Base-by-base conservation (phyloP, 2,888 invertebrate species). In the Hofmannophila pseudospretella region DNA sequence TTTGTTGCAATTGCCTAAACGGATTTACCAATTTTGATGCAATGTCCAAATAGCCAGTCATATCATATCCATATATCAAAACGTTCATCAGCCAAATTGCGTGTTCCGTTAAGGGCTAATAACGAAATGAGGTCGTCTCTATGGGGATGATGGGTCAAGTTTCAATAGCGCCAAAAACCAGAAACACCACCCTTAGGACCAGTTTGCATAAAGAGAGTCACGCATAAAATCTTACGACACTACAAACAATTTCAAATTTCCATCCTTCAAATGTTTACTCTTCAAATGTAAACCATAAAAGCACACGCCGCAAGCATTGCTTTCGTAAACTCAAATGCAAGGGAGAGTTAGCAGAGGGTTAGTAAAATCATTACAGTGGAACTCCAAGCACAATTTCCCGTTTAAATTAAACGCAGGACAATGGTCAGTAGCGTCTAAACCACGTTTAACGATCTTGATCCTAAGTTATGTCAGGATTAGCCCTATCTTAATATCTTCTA, bases 391-490 rank as follows among this genome's bases (percentile, higher is more conserved):
- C 40, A 41, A 51, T 61, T 59, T 59, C 64, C 74, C 67, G 79
- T 80, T 81, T 84, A 84, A 86, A 76, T 86, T 84, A 84, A 84
- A 80, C 73, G 67, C 67, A 74, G 84, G 82, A 85, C 84, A 84
- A 82, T 82, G 85, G 85, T 84, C 84, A 84, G 75, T 54, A 67
- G 67, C 52, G 62, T 56, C 67, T 66, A 62, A 67, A 75, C 67
- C 60, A 57, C 66, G 60, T 66, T 73, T 73, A 76, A 75, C 75
- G 68, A 67, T 67, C 67, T 62, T 74, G 67, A 84, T 78, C 81
- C 84, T 85, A 81, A 86, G 84, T 86, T 86, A 85, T 82, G 85
- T 68, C 69, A 51, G 80, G 85, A 85, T 86, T 86, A 86, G 77
- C 77, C 66, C 63, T 84, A 85, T 86, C 85, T 86, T 81, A 77